Percentiles rank a stretch among this genome's conserved stretches.
Conservation (phyloP, 2,888 invertebrate species). For the Eutolmus rufibarbis region DNA sequence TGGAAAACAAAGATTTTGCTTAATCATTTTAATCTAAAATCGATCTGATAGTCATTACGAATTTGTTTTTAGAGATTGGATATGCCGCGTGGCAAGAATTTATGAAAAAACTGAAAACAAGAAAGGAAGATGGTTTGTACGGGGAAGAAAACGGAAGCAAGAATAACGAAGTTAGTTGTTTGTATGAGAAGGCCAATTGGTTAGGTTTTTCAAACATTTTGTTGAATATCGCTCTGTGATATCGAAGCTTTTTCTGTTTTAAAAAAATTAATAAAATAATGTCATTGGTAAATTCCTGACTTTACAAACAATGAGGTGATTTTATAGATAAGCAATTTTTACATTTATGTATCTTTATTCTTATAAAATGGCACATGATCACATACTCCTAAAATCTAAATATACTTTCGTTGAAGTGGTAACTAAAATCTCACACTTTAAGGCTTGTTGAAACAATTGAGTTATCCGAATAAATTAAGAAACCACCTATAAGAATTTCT, state of each 20-base stretch:
- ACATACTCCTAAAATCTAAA: neutral
- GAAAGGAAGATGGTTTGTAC: neutral
- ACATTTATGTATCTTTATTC: neutral
- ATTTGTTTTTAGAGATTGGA: neutral
- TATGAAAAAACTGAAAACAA: neutral
- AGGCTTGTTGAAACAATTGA: constrained; percentile 25
- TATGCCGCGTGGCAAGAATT: neutral
- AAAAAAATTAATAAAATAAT: neutral
- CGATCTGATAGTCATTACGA: neutral
- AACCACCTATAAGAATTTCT: constrained; percentile 51
- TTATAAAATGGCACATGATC: constrained; percentile 28
- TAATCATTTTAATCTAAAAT: neutral
- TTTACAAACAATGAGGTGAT: neutral
- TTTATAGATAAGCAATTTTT: neutral
- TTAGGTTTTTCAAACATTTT: too few relatives aligned
- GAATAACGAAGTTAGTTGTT: neutral
- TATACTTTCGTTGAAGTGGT: constrained; percentile 29
- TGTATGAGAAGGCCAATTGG: too few relatives aligned
- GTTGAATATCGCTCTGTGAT: too few relatives aligned
- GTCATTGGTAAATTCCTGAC: neutral
- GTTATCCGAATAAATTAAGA: constrained; percentile 50
- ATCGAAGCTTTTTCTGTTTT: too few relatives aligned
- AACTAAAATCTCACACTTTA: constrained; percentile 18
- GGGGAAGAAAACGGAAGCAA: neutral
- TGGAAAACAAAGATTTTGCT: neutral